Base-by-base conservation (phyloP, 2,797 vertebrate genomes). In the Paratrypauchen microcephalus region DNA sequence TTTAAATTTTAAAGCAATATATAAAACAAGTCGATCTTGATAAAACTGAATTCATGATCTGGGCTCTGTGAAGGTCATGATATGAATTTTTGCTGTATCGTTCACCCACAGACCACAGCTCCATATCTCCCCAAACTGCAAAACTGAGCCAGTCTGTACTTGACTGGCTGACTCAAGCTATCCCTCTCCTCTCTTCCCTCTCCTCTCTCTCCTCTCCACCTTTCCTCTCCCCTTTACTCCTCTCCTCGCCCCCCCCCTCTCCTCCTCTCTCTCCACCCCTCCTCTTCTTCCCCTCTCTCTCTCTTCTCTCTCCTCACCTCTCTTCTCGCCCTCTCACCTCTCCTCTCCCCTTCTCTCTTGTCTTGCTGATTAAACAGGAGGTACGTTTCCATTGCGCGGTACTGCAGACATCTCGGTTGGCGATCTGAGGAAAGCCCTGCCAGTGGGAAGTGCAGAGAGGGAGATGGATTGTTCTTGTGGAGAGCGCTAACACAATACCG, bases 401-500 rank as follows among this genome's bases (percentile, higher is more conserved):
- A n/a, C 73, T 77, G 77, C 80, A 79, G 83, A 84, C 75, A 84
- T 86, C 75, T 85, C 57, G 23, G 70, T 71, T 45, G 12, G 73
- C 71, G 71, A 78, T 83, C 79, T 83, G 77, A 82, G 83, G 77
- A 74, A 86, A 86, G 74, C 79, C 85, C 81, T 56, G 75, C 73
- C 52, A n/a, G 55, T 75, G 58, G 70, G 74, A 79, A 65, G 65
- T 64, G 67, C 80, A 48, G 65, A 57, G 81, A 71, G 26, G 61
- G 68, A 79, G 77, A 81, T 76, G 66, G 76, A 79, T 84, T 74
- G 82, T 77, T 87, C 71, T 83, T 75, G 74, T 71, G 72, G 68
- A 19, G 70, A 56, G 65, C 68, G 70, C 68, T 79, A 80, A 81
- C 69, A 74, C 72, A 73, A 77, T 78, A 68, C 79, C 74, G 77